Evolutionary conservation across 2,797 vertebrate species (phyloP).

Genomic region (Aldrovandia affinis): DNA sequence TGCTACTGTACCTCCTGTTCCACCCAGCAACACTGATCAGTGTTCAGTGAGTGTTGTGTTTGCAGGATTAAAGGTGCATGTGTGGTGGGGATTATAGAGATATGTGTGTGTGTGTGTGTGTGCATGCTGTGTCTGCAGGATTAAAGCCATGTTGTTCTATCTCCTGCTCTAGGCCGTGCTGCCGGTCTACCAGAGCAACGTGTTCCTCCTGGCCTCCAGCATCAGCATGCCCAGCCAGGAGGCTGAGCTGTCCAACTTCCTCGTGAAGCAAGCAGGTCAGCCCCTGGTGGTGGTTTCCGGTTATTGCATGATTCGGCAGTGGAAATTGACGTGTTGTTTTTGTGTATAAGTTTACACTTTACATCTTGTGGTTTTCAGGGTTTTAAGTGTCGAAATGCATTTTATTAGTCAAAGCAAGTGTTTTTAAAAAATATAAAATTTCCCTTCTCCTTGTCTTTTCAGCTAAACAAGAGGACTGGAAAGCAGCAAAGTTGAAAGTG

Average conservation of each 20-base stretch:
- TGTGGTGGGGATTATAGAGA: background rate
- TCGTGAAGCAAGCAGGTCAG: constrained; percentile 82
- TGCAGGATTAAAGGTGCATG: background rate
- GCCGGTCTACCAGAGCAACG: constrained; percentile 83
- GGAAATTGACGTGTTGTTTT: too few species aligned
- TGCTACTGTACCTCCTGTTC: background rate
- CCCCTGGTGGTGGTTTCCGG: background rate
- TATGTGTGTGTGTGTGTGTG: background rate
- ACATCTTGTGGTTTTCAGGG: too few species aligned
- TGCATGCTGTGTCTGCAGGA: background rate
- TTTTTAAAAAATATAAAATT: too few species aligned
- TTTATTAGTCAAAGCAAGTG: too few species aligned
- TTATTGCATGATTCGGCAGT: too few species aligned
- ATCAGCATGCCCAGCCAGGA: constrained; percentile 81
- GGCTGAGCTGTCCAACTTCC: constrained; percentile 72
- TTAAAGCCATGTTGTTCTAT: background rate
- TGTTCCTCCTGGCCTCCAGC: constrained; percentile 81
- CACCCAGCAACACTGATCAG: background rate
- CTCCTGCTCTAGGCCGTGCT: constrained; percentile 58
- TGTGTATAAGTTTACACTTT: too few species aligned
- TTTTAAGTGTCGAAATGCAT: too few species aligned
- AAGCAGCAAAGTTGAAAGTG: constrained; percentile 84
- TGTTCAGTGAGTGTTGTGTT: background rate
- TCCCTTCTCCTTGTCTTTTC: background rate
- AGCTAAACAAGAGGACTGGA: constrained; percentile 84